phyloP scores from a whole-genome alignment of 2,797 vertebrate species.

The Gallinago nigripennis region DNA sequence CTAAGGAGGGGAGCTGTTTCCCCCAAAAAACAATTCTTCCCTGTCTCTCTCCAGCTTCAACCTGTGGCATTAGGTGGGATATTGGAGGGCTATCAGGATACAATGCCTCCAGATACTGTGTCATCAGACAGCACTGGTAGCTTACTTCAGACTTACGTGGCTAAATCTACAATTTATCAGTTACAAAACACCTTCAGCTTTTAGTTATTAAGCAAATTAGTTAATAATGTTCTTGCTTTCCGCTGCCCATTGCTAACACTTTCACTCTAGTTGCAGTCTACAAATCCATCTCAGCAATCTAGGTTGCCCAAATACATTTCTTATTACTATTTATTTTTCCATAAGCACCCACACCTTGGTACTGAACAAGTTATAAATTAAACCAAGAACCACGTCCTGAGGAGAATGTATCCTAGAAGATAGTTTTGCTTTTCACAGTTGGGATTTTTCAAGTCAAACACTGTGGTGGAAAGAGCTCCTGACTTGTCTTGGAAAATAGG shows the following conservation, averaged over 20 bases:
- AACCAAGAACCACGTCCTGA: neutral
- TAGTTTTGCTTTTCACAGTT: neutral
- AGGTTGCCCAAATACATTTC: neutral
- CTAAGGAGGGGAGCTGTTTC: neutral
- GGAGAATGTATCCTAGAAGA: neutral
- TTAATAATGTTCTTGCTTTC: neutral
- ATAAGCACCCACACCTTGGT: neutral
- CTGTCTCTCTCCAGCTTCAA: neutral
- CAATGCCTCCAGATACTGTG: neutral
- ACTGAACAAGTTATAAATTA: slow-evolving; percentile 26
- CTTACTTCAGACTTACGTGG: neutral
- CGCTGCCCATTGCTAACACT: neutral
- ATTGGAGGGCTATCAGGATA: neutral
- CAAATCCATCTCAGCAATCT: neutral
- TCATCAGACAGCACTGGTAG: neutral
- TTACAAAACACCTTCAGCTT: neutral
- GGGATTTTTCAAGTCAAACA: neutral
- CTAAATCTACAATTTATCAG: neutral
- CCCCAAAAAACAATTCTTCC: neutral
- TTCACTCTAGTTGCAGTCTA: neutral
- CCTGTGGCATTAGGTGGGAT: neutral
- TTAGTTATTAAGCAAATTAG: neutral
- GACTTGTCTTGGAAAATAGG: neutral
- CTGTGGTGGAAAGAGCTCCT: neutral
- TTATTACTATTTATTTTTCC: slow-evolving; percentile 36